These are phyloP conservation scores for Hyphantria cunea DNA, from an alignment of 1,140 invertebrate species.

Conservation along the genomic window DNA sequence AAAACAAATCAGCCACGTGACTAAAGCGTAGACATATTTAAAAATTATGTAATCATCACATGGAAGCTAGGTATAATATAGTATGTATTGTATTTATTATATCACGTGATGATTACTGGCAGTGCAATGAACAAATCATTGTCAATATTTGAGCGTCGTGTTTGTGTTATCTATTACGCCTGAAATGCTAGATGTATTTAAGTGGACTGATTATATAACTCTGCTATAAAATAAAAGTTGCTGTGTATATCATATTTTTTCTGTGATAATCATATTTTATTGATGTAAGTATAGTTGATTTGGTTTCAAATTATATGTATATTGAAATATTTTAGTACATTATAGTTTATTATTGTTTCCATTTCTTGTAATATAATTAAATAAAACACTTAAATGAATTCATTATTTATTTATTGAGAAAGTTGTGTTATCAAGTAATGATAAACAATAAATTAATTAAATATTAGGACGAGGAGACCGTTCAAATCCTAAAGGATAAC, in stretches of 20 bases:
- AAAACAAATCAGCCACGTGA: too few relatives aligned
- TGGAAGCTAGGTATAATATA: too few relatives aligned
- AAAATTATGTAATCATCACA: too few relatives aligned
- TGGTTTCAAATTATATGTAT: constrained; percentile 21
- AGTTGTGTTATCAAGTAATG: constrained; percentile 75
- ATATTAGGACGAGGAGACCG: constrained; percentile 72
- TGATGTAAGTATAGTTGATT: background rate
- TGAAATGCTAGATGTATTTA: too few relatives aligned
- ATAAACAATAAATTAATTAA: constrained; percentile 81
- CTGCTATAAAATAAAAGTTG: background rate
- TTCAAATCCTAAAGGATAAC: constrained; percentile 66
- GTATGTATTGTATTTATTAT: too few relatives aligned
- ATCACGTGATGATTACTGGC: too few relatives aligned
- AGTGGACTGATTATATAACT: background rate
- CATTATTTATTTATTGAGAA: constrained; percentile 74
- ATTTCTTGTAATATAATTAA: constrained; percentile 26
- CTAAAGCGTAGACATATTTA: too few relatives aligned
- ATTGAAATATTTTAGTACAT: constrained; percentile 10
- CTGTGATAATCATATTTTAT: constrained; percentile 28
- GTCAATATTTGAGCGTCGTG: too few relatives aligned
- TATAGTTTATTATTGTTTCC: constrained; percentile 4
- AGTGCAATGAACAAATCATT: too few relatives aligned
- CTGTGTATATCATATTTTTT: constrained; percentile 1
- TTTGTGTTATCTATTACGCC: too few relatives aligned
- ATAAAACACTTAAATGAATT: constrained; percentile 46